These are phyloP conservation scores for Nibea albiflora DNA, from an alignment of 2,113 vertebrate species.

Conservation along the genomic window DNA sequence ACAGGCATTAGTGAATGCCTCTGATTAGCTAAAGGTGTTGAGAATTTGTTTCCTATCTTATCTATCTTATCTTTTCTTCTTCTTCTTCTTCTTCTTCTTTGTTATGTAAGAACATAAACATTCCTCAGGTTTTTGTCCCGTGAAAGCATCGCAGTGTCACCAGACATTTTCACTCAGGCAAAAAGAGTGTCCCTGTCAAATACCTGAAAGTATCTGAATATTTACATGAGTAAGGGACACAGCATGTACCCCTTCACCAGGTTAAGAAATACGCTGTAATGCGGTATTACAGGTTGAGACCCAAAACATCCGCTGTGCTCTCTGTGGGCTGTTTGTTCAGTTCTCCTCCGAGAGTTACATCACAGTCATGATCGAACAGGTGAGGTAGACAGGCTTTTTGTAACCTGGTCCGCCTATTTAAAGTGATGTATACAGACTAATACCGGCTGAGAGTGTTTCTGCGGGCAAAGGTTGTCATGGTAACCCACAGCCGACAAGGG, in stretches of 20 bases:
- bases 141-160: constrained; percentile 19
- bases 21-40: no score
- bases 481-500: constrained; percentile 6
- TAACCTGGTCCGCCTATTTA: not conserved
- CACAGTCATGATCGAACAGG: not conserved
- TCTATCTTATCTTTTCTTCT: no score
- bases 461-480: constrained; percentile 21
- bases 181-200: constrained; percentile 29
- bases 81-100: no score
- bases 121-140: constrained; percentile 35
- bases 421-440: not conserved
- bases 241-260: not conserved
- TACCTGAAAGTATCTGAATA: constrained; percentile 37
- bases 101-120: constrained; percentile 7
- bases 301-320: not conserved
- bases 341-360: not conserved
- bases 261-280: constrained; percentile 38
- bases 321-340: not conserved
- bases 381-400: not conserved
- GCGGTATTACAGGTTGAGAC: constrained; percentile 52
- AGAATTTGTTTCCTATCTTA: no score
- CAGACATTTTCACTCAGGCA: constrained; percentile 1
- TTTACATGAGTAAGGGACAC: constrained; percentile 2
- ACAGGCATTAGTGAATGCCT: no score
- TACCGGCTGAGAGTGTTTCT: not conserved